Conservation (phyloP, 1,140 invertebrate species). For the Drosophila takahashii region DNA sequence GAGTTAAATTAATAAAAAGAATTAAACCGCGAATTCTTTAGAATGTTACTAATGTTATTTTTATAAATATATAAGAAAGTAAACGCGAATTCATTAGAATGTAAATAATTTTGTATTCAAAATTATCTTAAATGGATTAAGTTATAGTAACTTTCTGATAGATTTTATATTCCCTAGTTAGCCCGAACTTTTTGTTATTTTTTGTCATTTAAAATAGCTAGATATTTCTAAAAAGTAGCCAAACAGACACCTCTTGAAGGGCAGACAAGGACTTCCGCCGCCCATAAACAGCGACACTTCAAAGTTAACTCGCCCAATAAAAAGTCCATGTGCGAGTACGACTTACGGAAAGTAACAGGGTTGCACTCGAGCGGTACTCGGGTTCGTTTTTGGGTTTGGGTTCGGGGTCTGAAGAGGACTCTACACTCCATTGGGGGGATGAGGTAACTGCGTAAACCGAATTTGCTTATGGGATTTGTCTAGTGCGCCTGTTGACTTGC, state of each 20-base stretch:
- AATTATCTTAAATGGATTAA: too few relatives aligned
- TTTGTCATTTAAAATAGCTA: neutral
- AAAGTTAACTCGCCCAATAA: slow-evolving; percentile 81
- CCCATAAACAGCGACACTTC: slow-evolving; percentile 75
- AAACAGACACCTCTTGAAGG: neutral
- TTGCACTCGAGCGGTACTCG: slow-evolving; percentile 49
- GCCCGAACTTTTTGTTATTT: neutral
- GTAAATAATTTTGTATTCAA: neutral
- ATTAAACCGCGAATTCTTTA: neutral
- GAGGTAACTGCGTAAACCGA: slow-evolving; percentile 16
- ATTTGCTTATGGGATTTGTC: slow-evolving; percentile 70
- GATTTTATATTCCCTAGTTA: neutral
- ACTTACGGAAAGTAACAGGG: slow-evolving; percentile 35
- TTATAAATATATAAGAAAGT: too few relatives aligned
- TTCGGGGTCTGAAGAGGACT: slow-evolving; percentile 1
- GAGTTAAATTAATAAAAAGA: too few relatives aligned
- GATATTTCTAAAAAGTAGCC: slow-evolving; percentile 2
- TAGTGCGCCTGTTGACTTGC: slow-evolving; percentile 71
- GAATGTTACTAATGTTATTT: neutral
- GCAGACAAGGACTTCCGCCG: slow-evolving; percentile 39
- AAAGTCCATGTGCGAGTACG: slow-evolving; percentile 66
- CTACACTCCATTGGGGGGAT: neutral
- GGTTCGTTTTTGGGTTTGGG: neutral
- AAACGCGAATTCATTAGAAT: neutral
- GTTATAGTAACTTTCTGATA: too few relatives aligned